These are phyloP conservation scores for Sylvietta virens DNA, from an alignment of 2,113 vertebrate genomes.

Conservation along the genomic window DNA sequence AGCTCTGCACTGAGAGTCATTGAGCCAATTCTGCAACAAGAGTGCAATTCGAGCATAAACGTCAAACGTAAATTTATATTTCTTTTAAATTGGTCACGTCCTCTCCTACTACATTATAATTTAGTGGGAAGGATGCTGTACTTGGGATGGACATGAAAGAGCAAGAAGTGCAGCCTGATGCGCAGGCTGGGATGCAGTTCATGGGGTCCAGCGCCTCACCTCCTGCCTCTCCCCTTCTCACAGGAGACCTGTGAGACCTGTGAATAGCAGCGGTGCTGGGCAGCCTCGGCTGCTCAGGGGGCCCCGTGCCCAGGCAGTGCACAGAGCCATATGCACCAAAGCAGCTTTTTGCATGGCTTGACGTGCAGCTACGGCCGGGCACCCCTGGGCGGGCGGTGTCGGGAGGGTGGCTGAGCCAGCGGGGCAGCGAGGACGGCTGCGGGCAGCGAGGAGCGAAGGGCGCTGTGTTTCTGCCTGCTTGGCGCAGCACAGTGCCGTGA, in stretches of 20 bases:
- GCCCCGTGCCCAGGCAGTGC: accelerated
- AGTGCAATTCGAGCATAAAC: neutral
- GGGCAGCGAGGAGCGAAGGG: accelerated
- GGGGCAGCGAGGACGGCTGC: accelerated
- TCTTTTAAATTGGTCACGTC: neutral
- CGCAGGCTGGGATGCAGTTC: neutral
- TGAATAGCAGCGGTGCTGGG: accelerated
- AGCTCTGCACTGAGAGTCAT: neutral
- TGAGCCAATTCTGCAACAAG: neutral
- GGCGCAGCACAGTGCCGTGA: neutral
- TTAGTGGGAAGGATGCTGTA: slow-evolving; percentile 3
- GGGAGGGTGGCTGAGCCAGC: neutral
- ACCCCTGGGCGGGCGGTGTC: accelerated
- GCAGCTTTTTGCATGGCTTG: neutral
- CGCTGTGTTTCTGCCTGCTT: neutral
- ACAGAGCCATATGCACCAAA: neutral
- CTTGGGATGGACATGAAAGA: neutral
- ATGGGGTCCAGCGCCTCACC: neutral
- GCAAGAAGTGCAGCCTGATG: neutral
- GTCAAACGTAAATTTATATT: neutral
- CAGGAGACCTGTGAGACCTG: no score
- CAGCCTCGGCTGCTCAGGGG: accelerated
- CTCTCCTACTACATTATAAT: neutral
- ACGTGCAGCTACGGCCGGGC: neutral
- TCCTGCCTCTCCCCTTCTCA: neutral